A percentile compares a stretch with the other conserved stretches of the same genome.
These are phyloP conservation scores for Heliconius hermathena DNA, from an alignment of 1,140 invertebrate genomes.

Conservation along the genomic window DNA sequence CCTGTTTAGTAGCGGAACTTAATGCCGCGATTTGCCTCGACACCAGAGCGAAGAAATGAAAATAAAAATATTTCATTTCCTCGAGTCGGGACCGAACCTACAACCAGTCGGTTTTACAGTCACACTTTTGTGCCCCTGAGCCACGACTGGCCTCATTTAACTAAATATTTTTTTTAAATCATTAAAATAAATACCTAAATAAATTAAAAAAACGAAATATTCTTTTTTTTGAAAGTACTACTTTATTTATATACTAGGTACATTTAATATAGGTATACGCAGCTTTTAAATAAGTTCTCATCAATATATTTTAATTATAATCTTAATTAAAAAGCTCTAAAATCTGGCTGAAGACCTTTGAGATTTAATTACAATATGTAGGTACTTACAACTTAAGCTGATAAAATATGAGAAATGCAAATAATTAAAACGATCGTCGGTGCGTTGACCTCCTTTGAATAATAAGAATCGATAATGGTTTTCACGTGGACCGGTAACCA, in stretches of 20 bases:
- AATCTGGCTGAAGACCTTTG: background rate
- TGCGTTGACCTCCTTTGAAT: conserved; percentile 36
- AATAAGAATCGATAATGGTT: conserved; percentile 39
- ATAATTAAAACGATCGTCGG: conserved; percentile 28
- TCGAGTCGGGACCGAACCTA: no score
- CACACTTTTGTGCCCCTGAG: no score
- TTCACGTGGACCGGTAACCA: conserved; percentile 44
- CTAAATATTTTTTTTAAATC: no score
- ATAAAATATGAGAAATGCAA: conserved; percentile 14
- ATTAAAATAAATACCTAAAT: no score
- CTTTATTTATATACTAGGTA: background rate
- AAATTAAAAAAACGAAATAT: no score
- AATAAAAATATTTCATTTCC: no score
- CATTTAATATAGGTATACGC: background rate
- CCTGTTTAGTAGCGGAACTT: no score
- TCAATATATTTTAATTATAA: conserved; percentile 11
- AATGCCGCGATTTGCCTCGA: no score
- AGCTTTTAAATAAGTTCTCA: background rate
- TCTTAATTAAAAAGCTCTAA: background rate
- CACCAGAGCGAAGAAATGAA: no score
- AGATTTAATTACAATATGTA: conserved; percentile 2
- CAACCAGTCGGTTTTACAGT: no score
- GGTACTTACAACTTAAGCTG: background rate
- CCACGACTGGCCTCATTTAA: no score
- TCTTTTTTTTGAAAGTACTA: background rate